phyloP scores from a whole-genome alignment of 1,140 invertebrate genomes.

The Musca domestica region DNA sequence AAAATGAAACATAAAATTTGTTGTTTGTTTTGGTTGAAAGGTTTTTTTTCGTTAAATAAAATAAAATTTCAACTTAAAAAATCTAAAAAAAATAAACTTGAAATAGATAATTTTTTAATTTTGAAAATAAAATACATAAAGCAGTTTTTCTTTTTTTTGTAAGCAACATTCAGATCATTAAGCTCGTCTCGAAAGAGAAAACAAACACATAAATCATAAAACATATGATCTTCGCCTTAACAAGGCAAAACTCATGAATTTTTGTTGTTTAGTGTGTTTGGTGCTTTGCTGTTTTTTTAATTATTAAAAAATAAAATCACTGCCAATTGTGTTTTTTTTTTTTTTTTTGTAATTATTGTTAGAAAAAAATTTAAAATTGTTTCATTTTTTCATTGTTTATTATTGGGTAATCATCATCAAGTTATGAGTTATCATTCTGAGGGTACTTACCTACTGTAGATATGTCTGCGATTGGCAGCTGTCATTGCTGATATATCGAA shows the following conservation, averaged over 20 bases:
- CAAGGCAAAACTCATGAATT: slow-evolving; percentile 19
- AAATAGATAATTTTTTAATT: slow-evolving; percentile 30
- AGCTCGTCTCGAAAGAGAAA: no score
- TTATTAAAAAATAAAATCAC: not conserved
- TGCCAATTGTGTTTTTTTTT: slow-evolving; percentile 8
- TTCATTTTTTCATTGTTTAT: not conserved
- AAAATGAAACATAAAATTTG: slow-evolving; percentile 31
- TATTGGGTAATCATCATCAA: not conserved
- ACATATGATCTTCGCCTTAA: no score
- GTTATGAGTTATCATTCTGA: not conserved
- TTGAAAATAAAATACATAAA: slow-evolving; percentile 15
- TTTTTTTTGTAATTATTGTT: not conserved
- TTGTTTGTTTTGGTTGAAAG: slow-evolving; percentile 25
- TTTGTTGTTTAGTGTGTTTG: not conserved
- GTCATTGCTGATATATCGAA: slow-evolving; percentile 65
- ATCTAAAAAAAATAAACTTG: slow-evolving; percentile 2
- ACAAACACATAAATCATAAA: no score
- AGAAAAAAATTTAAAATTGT: not conserved
- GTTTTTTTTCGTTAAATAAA: slow-evolving; percentile 2
- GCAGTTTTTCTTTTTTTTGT: slow-evolving; percentile 10
- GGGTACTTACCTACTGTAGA: slow-evolving; percentile 52
- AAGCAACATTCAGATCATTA: no score
- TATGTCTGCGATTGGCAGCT: slow-evolving; percentile 60
- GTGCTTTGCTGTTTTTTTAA: not conserved
- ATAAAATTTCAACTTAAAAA: slow-evolving; percentile 15